Evolutionary conservation across 2,888 invertebrate genomes (phyloP), one percentile per base, ranked within the genome.

Genomic region (Drosophila parthenogenetica): DNA sequence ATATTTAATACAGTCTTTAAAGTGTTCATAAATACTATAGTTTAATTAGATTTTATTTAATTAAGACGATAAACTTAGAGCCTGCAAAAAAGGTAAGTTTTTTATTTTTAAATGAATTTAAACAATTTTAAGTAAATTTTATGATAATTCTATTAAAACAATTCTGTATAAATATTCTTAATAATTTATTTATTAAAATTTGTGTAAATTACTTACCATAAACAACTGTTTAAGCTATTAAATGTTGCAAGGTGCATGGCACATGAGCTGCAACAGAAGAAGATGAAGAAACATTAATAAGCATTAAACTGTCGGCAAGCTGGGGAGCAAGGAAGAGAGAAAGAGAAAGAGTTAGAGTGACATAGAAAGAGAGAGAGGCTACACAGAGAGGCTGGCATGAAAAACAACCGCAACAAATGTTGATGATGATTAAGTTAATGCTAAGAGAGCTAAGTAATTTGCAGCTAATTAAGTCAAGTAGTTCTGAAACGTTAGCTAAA

Each of bases 381-480:
- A n/a, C n/a, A n/a, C n/a, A n/a, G 39, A 25, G 14, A 25, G 42
- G 4, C 14, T 2, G 25, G 37, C n/a, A 19, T 13, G 48, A 7
- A 22, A 19, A 25, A 29, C 39, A 68, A 37, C 13, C 37, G 22
- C 53, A 48, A 50, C 32, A 40, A 19, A 40, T 17, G 51, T 50
- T 40, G 14, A 57, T 58, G 43, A 57, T 57, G 51, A 53, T 45
- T 14, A 63, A n/a, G 11, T 43, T 39, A 42, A 54, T 45, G 64
- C 25, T 46, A 50, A 57, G 37, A 32, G 29, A 69, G 50, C 58
- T 49, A 39, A 72, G 40, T 77, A 69, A 66, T 74, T 77, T 66
- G 62, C 66, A 54, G 71, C 65, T 74, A 74, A 81, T 84, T 84
- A 74, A 70, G 67, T 77, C 68, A 71, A 76, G 62, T 71, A 53